A percentile compares a stretch with the other conserved stretches of the same genome.
phyloP scores from a whole-genome alignment of 2,797 vertebrate species.

The Avahi laniger region DNA sequence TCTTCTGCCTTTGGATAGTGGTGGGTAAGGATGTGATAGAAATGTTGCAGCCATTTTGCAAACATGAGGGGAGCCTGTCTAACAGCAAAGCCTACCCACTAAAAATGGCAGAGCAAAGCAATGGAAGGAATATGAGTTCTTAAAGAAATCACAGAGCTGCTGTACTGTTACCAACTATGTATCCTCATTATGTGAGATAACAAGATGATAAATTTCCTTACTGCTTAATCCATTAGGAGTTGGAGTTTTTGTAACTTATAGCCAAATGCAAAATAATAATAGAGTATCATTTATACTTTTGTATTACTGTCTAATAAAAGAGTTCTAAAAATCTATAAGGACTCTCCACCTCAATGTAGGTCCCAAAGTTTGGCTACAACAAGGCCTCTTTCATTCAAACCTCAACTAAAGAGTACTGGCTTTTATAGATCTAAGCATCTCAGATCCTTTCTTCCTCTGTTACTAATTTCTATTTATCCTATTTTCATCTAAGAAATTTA shows the following conservation, averaged over 20 bases:
- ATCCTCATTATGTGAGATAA: neutral
- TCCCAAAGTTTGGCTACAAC: neutral
- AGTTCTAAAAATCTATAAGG: neutral
- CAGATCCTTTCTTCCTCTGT: neutral
- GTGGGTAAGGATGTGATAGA: neutral
- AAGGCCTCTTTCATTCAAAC: neutral
- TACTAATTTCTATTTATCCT: neutral
- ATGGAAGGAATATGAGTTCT: neutral
- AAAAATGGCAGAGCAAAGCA: neutral
- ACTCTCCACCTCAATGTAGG: neutral
- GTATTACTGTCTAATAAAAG: neutral
- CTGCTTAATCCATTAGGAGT: neutral
- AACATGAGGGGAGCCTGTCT: neutral
- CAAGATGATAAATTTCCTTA: neutral
- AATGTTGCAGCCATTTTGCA: neutral
- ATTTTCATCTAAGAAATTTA: neutral
- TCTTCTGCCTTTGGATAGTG: neutral
- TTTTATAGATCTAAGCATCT: neutral
- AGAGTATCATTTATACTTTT: neutral
- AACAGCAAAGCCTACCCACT: neutral
- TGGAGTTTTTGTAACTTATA: neutral
- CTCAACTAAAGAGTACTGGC: neutral
- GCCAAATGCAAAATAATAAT: neutral
- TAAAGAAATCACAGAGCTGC: neutral
- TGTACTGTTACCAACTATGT: neutral